Evolutionary conservation across 2,797 vertebrate species (phyloP), one percentile per base, ranked within the genome.

Genomic region (Acanthurus tractus): DNA sequence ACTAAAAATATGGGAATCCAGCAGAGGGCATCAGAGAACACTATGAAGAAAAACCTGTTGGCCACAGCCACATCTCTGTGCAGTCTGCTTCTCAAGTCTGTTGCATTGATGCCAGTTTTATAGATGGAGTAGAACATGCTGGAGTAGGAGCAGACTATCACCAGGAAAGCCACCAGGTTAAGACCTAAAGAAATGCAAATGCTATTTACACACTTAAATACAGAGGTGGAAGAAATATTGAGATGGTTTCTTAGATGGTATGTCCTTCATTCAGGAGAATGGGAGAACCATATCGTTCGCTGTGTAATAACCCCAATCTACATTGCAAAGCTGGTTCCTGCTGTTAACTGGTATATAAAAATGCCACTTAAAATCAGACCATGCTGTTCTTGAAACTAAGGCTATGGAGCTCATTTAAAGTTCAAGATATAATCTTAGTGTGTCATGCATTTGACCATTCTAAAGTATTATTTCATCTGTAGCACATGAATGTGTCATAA

Each of bases 11-110:
- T 94, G 11, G 88, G 88, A 72, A 97, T 96, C 97, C 98, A 99
- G 95, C 96, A 97, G 96, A 97, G 97, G 94, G 96, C 96, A 67
- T 97, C 96, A 91, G 96, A 97, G 95, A 97, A 95, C 92, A 96
- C 95, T 4, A 95, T 96, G 85, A 96, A 96, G 89, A 97, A 97
- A 86, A 96, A 96, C n/a, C 74, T 73, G 68, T 93, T 96, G 78
- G 94, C 94, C 68, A 96, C 83, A 0, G 92, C 93, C 59, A 94
- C 93, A 5, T 96, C 96, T 74, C 81, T 93, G 87, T 90, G 85
- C 57, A 96, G 89, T 20, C 92, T 84, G 87, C 83, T 96, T 64
- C 89, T 94, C 82, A 95, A 38, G 74, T 97, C 92, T 9, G 91
- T 90, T 1, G 94, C 92, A 25, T 95, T 95, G 74, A 96, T 88